These are phyloP conservation scores for Triplophysa tibetana DNA, from an alignment of 2,113 vertebrate genomes.

Conservation along the genomic window DNA sequence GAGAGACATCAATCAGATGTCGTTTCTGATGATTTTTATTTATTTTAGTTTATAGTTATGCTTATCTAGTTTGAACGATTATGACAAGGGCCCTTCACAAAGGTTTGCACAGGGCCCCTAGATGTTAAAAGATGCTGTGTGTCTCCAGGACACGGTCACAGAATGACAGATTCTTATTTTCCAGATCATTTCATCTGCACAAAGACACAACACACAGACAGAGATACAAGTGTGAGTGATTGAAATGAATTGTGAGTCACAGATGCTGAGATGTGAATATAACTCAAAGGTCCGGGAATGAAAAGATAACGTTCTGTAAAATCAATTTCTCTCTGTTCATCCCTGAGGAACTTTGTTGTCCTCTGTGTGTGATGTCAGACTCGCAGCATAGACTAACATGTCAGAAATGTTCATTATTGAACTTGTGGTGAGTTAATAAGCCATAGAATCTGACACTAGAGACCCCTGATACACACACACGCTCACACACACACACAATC, in stretches of 20 bases:
- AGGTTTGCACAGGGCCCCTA: too few relatives aligned
- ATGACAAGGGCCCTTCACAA: too few relatives aligned
- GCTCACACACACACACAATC: too few relatives aligned
- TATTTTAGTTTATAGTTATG: too few relatives aligned
- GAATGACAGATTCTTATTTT: constrained; percentile 68
- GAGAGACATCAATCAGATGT: too few relatives aligned
- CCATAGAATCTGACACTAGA: constrained; percentile 71
- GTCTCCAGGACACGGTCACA: constrained; percentile 65
- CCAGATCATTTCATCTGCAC: constrained; percentile 61
- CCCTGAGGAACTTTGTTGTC: constrained; percentile 67
- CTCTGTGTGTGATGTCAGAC: constrained; percentile 63
- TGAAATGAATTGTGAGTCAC: not conserved
- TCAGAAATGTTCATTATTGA: constrained; percentile 69
- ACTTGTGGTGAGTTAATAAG: constrained; percentile 78
- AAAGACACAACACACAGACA: not conserved
- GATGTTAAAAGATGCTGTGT: not conserved
- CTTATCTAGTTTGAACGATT: too few relatives aligned
- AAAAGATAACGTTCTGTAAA: constrained; percentile 72
- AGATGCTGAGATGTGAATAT: not conserved
- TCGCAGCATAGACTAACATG: constrained; percentile 70
- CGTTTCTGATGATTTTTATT: too few relatives aligned
- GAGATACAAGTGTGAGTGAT: not conserved
- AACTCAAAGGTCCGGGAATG: constrained; percentile 70
- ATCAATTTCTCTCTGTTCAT: constrained; percentile 70
- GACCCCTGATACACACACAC: constrained; percentile 52